Evolutionary conservation across 1,140 invertebrate genomes (phyloP).

Genomic region (Ladona fulva): DNA sequence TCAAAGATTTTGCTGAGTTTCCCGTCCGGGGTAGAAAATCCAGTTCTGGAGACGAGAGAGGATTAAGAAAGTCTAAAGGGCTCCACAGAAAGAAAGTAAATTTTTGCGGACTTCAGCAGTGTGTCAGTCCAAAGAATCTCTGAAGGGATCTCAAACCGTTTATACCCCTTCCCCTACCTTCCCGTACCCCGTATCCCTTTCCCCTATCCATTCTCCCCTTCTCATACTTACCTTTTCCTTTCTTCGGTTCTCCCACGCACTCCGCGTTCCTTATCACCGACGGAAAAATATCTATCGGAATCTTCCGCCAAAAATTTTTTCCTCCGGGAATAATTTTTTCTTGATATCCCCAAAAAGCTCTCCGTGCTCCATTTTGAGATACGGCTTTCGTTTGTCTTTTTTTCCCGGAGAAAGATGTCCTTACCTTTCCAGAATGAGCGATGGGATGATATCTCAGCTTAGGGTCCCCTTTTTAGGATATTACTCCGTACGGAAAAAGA

Average conservation of each 20-base stretch:
- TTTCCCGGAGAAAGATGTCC: too few relatives aligned
- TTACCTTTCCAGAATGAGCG: too few relatives aligned
- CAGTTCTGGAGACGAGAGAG: not conserved
- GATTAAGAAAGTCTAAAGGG: constrained; percentile 3
- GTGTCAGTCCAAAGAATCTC: not conserved
- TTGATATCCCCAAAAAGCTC: too few relatives aligned
- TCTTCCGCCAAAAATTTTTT: not conserved
- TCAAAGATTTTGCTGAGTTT: constrained; percentile 1
- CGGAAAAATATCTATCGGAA: too few relatives aligned
- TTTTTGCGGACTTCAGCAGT: not conserved
- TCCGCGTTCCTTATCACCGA: not conserved
- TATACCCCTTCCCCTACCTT: not conserved
- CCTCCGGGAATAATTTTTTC: not conserved
- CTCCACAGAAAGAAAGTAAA: not conserved
- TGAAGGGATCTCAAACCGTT: not conserved
- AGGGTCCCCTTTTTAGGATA: too few relatives aligned
- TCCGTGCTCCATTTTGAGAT: too few relatives aligned
- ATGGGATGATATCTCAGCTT: too few relatives aligned
- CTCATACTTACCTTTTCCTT: not conserved
- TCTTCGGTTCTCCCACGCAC: not conserved
- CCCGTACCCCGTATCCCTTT: too few relatives aligned
- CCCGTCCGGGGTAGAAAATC: not conserved
- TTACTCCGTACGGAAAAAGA: too few relatives aligned
- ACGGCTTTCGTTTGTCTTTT: too few relatives aligned
- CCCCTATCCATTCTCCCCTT: not conserved